Conservation (phyloP, 1,140 invertebrate species). For the Maniola jurtina region DNA sequence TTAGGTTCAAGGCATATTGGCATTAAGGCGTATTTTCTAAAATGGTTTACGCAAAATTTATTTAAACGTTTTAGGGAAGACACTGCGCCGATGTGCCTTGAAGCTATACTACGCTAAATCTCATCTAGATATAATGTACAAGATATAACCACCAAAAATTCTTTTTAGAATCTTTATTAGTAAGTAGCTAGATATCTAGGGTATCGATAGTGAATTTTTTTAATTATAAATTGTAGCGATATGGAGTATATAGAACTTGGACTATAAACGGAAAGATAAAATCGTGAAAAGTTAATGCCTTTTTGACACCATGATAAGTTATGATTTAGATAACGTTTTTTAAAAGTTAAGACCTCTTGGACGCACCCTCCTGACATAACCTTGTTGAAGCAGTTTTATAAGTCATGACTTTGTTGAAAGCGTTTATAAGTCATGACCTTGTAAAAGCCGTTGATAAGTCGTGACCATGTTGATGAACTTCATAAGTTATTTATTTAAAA, state of each 20-base stretch:
- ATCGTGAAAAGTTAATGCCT: background rate
- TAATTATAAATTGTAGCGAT: slow-evolving; percentile 34
- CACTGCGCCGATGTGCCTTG: background rate
- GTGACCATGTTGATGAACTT: too few relatives aligned
- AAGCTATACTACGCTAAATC: slow-evolving; percentile 43
- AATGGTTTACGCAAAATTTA: background rate
- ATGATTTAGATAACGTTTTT: background rate
- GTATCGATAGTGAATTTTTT: slow-evolving; percentile 41
- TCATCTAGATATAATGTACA: slow-evolving; percentile 71
- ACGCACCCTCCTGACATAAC: too few relatives aligned
- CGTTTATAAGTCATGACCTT: too few relatives aligned
- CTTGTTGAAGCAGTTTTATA: too few relatives aligned
- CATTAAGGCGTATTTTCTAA: background rate
- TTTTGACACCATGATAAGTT: background rate
- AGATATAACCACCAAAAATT: slow-evolving; percentile 76
- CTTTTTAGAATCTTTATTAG: slow-evolving; percentile 58
- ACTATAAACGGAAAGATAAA: slow-evolving; percentile 7
- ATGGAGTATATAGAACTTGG: slow-evolving; percentile 35
- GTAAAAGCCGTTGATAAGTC: too few relatives aligned
- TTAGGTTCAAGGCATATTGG: background rate
- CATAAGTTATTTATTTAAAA: too few relatives aligned
- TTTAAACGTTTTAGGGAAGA: background rate
- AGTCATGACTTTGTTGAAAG: too few relatives aligned
- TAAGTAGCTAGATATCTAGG: slow-evolving; percentile 45
- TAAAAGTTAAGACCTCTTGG: background rate